Evolutionary conservation across 1,140 invertebrate species (phyloP).

Genomic region (Chironomus tepperi): DNA sequence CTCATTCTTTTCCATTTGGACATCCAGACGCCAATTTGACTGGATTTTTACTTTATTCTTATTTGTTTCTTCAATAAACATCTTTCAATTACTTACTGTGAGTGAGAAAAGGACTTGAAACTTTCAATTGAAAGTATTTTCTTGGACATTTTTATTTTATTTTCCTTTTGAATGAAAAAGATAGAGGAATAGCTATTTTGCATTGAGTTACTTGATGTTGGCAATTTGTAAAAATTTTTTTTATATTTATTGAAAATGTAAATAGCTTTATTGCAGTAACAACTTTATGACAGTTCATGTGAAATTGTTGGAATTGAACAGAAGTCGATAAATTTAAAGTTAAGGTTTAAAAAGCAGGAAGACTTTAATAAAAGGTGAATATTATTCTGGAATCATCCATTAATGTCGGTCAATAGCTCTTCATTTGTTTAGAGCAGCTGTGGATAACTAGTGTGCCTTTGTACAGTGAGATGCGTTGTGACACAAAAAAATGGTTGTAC

Average conservation of each 20-base stretch:
- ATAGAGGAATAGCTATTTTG: neutral
- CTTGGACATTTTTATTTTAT: neutral
- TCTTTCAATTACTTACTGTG: constrained; percentile 10
- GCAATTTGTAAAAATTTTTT: neutral
- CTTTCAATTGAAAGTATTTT: neutral
- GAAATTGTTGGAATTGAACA: no score
- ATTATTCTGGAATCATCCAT: no score
- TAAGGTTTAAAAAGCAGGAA: no score
- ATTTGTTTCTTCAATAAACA: neutral
- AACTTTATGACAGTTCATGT: no score
- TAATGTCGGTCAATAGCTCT: no score
- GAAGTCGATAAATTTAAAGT: no score
- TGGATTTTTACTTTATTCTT: neutral
- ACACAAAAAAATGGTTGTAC: no score
- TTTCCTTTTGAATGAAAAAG: neutral
- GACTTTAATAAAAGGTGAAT: no score
- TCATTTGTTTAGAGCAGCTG: no score
- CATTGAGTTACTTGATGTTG: neutral
- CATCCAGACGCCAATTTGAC: constrained; percentile 5
- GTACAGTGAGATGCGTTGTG: no score
- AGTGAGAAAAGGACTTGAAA: neutral
- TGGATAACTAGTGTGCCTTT: no score
- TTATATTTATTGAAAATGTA: neutral
- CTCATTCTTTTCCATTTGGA: neutral
- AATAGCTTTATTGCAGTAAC: neutral